Base-by-base conservation (phyloP, 2,888 invertebrate genomes). In the Tromatobia lineatoria region DNA sequence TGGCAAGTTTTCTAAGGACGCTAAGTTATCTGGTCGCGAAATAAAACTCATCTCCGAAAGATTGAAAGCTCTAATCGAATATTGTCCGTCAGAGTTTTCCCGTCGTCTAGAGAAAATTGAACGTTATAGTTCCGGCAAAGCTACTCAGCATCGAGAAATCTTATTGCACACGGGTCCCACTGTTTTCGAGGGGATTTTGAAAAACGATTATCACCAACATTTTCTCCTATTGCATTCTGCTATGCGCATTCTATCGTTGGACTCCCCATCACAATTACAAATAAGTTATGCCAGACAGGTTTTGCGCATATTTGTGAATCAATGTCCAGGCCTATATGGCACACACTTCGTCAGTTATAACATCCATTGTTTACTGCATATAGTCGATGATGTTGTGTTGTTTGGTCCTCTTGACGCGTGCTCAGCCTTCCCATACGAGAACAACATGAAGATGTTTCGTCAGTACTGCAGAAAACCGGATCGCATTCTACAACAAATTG, bases 91-190 rank as follows among this genome's bases (percentile, higher is more conserved):
- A 66, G 82, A 82, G 13, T 82, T 79, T 67, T 61, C 79, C 1
- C 71, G 69, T 15, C 25, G 42, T 11, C 79, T 79, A 0, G 20
- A 74, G 3, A 42, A 74, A 1, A 67, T 15, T 64, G 15, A 25
- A 8, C 69, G 38, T 3, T 89, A 82, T 66, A n/a, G n/a, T n/a
- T n/a, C n/a, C n/a, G n/a, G n/a, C n/a, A 89, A 89, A 82, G 87
- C 87, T 13, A 89, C 90, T 1, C 87, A 89, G 71, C 83, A 86
- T 61, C 78, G 89, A 3, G 86, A 85, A 57, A 80, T 89, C 45
- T 69, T 90, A 10, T 47, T 88, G 13, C 90, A 89, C 66, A 81
- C 85, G 29, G 89, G 64, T 6, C 84, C 87, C 20, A 85, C 86
- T 18, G 86, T 88, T 8, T 73, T 88, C 23, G 11, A 73, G n/a